Percentiles rank a stretch among this genome's conserved stretches.
These are phyloP conservation scores for Chamaea fasciata DNA, from an alignment of 2,113 vertebrate genomes.

Conservation along the genomic window DNA sequence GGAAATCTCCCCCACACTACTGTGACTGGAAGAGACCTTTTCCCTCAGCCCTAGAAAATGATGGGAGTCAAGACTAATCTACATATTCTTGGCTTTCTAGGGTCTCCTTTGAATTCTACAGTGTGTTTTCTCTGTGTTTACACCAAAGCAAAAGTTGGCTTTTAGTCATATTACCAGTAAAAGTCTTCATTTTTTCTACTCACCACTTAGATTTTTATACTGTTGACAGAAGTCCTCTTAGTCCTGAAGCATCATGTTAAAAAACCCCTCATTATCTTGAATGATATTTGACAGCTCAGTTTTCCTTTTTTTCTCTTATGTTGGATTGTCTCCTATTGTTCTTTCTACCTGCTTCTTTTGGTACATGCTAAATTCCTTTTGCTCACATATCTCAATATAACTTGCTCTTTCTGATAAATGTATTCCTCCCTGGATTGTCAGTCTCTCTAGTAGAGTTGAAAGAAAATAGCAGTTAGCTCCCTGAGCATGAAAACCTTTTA, in stretches of 20 bases:
- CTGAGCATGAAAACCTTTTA: neutral
- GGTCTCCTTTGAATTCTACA: neutral
- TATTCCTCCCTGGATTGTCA: neutral
- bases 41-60: neutral
- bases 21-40: rapidly evolving
- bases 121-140: neutral
- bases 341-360: neutral
- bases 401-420: neutral
- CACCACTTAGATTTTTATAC: neutral
- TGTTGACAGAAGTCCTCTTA: neutral
- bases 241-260: neutral
- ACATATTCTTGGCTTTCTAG: neutral
- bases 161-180: neutral
- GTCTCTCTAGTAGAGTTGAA: neutral
- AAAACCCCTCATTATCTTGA: neutral
- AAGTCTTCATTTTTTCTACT: neutral
- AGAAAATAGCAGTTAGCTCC: neutral
- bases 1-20: neutral
- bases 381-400: neutral
- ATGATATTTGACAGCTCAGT: neutral
- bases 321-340: neutral
- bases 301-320: neutral
- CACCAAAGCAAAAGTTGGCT: neutral
- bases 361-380: rapidly evolving
- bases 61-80: rapidly evolving